Evolutionary conservation across 2,888 invertebrate species (phyloP).

Genomic region (Nymphalis urticae): DNA sequence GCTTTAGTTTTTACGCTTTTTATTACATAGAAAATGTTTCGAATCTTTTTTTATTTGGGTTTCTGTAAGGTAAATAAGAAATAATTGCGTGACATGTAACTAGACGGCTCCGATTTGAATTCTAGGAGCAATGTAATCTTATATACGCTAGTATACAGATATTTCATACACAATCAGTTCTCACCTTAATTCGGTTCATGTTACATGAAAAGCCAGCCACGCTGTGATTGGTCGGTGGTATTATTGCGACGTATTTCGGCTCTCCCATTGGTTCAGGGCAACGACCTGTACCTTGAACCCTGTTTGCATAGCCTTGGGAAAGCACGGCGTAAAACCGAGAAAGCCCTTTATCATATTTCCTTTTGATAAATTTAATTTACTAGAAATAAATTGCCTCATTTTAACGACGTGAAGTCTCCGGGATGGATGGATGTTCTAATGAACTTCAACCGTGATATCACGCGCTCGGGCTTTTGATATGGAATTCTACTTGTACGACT

Average conservation of each 20-base stretch:
- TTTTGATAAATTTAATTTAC: conserved; percentile 21
- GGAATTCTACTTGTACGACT: no score
- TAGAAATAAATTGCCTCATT: conserved; percentile 15
- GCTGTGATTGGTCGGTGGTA: conserved; percentile 45
- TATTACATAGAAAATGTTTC: no score
- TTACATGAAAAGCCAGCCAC: conserved; percentile 18
- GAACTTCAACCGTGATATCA: no score
- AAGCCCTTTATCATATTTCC: conserved; percentile 20
- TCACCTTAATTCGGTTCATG: neutral
- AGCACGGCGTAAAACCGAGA: conserved; percentile 14
- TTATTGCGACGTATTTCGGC: conserved; percentile 38
- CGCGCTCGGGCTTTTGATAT: no score
- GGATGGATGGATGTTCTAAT: no score
- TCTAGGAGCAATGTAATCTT: no score
- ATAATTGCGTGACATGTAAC: no score
- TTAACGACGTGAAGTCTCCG: neutral
- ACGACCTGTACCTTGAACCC: conserved; percentile 44
- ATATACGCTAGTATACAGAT: no score
- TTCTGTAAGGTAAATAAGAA: no score
- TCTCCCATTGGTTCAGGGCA: conserved; percentile 41
- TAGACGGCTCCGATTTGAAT: no score
- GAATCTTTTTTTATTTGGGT: no score
- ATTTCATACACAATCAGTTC: neutral
- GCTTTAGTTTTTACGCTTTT: no score
- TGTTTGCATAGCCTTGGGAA: conserved; percentile 17